These are phyloP conservation scores for Esox masquinongy DNA, from an alignment of 2,797 vertebrate genomes.

Conservation along the genomic window DNA sequence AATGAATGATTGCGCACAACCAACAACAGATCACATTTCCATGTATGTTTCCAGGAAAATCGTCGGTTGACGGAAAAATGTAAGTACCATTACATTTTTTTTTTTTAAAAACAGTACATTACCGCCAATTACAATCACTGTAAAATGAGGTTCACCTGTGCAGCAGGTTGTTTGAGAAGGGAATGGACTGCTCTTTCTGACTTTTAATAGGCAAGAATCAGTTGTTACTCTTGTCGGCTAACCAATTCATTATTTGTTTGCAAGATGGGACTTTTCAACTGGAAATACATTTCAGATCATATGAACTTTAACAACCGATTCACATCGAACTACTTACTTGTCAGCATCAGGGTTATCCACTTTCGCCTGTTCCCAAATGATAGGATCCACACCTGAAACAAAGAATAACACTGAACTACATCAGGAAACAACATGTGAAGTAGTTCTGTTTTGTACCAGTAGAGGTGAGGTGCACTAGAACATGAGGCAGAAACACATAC, in stretches of 20 bases:
- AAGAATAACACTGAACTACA: slow-evolving; percentile 1
- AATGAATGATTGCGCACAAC: neutral
- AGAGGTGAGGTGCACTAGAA: neutral
- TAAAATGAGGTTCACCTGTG: no score
- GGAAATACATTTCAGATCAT: no score
- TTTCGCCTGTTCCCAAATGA: slow-evolving; percentile 99
- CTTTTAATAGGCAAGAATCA: no score
- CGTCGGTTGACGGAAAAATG: neutral
- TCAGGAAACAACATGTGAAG: neutral
- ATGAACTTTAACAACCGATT: neutral
- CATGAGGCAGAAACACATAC: slow-evolving; percentile 56
- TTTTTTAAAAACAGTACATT: no score
- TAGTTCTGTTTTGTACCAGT: no score
- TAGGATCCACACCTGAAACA: slow-evolving; percentile 90
- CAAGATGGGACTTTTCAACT: no score
- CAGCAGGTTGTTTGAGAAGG: no score
- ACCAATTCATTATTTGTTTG: no score
- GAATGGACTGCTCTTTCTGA: no score
- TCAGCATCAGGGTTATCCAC: slow-evolving; percentile 98
- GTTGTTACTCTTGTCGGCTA: no score
- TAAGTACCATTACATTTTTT: no score
- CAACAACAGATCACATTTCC: neutral
- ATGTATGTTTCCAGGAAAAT: neutral
- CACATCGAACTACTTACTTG: slow-evolving; percentile 77
- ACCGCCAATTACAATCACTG: no score